Evolutionary conservation across 2,888 invertebrate species (phyloP).

Genomic region (Aplocera efformata): DNA sequence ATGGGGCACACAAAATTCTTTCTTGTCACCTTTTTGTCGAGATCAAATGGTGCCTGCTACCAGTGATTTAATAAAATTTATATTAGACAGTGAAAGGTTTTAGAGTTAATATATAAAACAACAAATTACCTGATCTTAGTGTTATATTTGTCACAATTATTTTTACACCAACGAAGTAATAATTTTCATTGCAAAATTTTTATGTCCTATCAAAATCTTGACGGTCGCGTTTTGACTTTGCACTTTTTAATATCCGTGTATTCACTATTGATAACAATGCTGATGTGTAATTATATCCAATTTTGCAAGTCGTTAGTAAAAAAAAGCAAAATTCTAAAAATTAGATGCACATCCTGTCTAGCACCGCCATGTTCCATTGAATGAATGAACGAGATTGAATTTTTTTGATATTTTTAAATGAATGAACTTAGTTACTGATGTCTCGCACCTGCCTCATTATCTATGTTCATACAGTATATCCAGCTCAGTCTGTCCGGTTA

Average conservation of each 20-base stretch:
- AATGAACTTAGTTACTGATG: slow-evolving; percentile 13
- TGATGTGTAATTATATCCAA: slow-evolving; percentile 36
- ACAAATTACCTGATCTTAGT: slow-evolving; percentile 68
- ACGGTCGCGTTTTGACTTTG: slow-evolving; percentile 34
- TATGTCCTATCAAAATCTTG: slow-evolving; percentile 41
- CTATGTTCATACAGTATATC: slow-evolving; percentile 4
- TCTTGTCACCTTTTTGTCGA: slow-evolving; percentile 37
- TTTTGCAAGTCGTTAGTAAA: slow-evolving; percentile 50
- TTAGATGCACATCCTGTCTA: slow-evolving; percentile 73
- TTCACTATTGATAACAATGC: slow-evolving; percentile 38
- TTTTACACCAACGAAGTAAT: slow-evolving; percentile 78
- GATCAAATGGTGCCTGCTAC: slow-evolving; percentile 31
- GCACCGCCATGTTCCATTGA: slow-evolving; percentile 76
- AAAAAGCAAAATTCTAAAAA: slow-evolving; percentile 64
- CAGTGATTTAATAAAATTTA: slow-evolving; percentile 18
- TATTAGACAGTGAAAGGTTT: slow-evolving; percentile 9
- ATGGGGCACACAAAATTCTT: slow-evolving; percentile 54
- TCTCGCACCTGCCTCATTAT: slow-evolving; percentile 3
- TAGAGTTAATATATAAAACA: slow-evolving; percentile 42
- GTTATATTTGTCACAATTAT: slow-evolving; percentile 77
- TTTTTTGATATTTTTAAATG: slow-evolving; percentile 20
- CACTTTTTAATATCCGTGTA: slow-evolving; percentile 35
- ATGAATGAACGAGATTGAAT: slow-evolving; percentile 36
- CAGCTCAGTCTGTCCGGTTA: too few species aligned
- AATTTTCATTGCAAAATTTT: slow-evolving; percentile 72